Evolutionary conservation across 1,140 invertebrate species (phyloP).

Genomic region (Hetaerina americana): DNA sequence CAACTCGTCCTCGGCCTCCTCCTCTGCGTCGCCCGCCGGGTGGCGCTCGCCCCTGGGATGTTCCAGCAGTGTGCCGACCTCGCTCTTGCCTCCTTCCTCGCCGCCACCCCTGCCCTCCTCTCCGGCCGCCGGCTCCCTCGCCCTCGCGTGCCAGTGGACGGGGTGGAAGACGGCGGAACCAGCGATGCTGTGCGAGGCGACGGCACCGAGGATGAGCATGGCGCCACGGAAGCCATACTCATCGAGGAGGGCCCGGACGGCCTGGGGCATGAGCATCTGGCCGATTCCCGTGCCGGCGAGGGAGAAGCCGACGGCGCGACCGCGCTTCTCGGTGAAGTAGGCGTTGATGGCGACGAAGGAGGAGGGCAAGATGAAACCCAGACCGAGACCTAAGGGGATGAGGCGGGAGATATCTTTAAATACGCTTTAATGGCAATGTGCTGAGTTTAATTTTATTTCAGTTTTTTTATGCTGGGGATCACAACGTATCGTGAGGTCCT

Average conservation of each 20-base stretch:
- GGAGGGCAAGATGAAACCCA: constrained; percentile 51
- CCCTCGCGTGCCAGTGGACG: constrained; percentile 33
- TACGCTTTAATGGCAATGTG: constrained; percentile 9
- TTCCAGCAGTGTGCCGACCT: not conserved
- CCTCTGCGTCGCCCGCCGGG: not conserved
- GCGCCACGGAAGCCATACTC: constrained; percentile 47
- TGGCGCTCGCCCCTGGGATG: constrained; percentile 2
- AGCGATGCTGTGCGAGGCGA: constrained; percentile 48
- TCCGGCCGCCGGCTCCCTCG: constrained; percentile 26
- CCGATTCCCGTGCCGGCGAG: constrained; percentile 62
- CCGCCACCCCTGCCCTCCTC: not conserved
- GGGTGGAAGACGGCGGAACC: constrained; percentile 53
- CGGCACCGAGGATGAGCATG: constrained; percentile 47
- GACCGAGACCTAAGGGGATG: constrained; percentile 52
- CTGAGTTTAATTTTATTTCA: too few species aligned
- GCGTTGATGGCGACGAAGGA: constrained; percentile 59
- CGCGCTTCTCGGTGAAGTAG: constrained; percentile 56
- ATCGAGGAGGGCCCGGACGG: constrained; percentile 43
- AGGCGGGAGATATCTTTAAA: constrained; percentile 8
- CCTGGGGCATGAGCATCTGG: constrained; percentile 59
- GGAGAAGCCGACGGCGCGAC: constrained; percentile 58
- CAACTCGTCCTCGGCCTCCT: constrained; percentile 1
- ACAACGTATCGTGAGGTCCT: too few species aligned
- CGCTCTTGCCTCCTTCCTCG: not conserved
- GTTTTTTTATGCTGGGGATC: too few species aligned